These are phyloP conservation scores for Camponotus fellah DNA, from an alignment of 2,888 invertebrate species.

Conservation along the genomic window DNA sequence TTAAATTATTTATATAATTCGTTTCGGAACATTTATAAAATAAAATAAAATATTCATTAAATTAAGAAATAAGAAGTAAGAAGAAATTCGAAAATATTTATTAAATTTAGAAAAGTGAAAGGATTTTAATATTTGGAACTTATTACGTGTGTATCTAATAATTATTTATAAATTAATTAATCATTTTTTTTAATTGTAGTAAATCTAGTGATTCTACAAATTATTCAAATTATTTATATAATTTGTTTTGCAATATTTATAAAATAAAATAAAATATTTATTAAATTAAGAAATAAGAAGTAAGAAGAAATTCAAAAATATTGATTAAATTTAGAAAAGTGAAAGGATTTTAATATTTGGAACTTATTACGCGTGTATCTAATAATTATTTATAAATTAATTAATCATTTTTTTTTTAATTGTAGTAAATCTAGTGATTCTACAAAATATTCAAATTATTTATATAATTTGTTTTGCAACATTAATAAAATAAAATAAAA, in stretches of 20 bases:
- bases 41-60: background rate
- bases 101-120: too few species aligned
- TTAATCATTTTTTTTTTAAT: slow-evolving; percentile 4
- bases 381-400: slow-evolving; percentile 41
- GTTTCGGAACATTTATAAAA: background rate
- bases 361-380: slow-evolving; percentile 10
- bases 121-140: slow-evolving; percentile 29
- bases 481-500: background rate
- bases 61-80: background rate
- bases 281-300: background rate
- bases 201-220: slow-evolving; percentile 10
- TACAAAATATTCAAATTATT: slow-evolving; percentile 22
- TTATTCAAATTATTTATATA: slow-evolving; percentile 18
- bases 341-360: slow-evolving; percentile 20
- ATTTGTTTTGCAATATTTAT: background rate
- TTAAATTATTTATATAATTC: slow-evolving; percentile 14
- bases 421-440: slow-evolving; percentile 7
- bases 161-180: slow-evolving; percentile 41
- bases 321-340: too few species aligned
- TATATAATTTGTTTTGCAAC: background rate
- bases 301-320: too few species aligned
- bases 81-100: too few species aligned
- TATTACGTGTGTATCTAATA: background rate
- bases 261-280: background rate
- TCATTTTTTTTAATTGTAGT: background rate